Evolutionary conservation across 2,797 vertebrate species (phyloP).

Genomic region (Tolypeutes matacus): DNA sequence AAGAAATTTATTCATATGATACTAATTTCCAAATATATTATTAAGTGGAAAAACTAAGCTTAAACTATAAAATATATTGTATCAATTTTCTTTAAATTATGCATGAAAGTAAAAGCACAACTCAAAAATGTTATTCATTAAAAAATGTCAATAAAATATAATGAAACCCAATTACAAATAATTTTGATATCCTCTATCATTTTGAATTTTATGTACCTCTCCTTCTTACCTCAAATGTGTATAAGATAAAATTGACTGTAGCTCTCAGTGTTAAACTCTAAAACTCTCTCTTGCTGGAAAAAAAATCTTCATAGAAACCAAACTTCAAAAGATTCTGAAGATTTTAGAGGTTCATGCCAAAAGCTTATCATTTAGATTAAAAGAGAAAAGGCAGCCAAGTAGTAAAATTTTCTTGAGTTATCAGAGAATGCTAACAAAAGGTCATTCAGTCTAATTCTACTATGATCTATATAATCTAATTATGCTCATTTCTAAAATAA

Average conservation of each 20-base stretch:
- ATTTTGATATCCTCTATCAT: neutral
- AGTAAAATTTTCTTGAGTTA: slow-evolving; percentile 78
- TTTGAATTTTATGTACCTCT: neutral
- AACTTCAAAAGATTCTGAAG: slow-evolving; percentile 66
- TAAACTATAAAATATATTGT: neutral
- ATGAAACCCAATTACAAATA: neutral
- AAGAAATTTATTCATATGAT: neutral
- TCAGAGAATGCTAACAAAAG: slow-evolving; percentile 75
- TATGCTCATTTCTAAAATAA: slow-evolving; percentile 79
- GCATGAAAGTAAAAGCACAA: neutral
- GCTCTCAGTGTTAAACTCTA: neutral
- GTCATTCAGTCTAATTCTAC: slow-evolving; percentile 70
- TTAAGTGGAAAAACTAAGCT: neutral
- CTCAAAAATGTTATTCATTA: slow-evolving; percentile 33
- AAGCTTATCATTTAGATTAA: slow-evolving; percentile 64
- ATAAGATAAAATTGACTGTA: neutral
- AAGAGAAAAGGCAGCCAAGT: slow-evolving; percentile 76
- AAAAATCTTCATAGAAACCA: slow-evolving; percentile 4
- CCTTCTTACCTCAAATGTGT: neutral
- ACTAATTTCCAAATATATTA: neutral
- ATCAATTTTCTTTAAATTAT: slow-evolving; percentile 41
- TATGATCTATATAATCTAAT: slow-evolving; percentile 80
- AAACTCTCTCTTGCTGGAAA: neutral
- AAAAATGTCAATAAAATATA: slow-evolving; percentile 2
- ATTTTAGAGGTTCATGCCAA: slow-evolving; percentile 66